Evolutionary conservation across 2,888 invertebrate genomes (phyloP).

Genomic region (Acrocyrtus sp.): DNA sequence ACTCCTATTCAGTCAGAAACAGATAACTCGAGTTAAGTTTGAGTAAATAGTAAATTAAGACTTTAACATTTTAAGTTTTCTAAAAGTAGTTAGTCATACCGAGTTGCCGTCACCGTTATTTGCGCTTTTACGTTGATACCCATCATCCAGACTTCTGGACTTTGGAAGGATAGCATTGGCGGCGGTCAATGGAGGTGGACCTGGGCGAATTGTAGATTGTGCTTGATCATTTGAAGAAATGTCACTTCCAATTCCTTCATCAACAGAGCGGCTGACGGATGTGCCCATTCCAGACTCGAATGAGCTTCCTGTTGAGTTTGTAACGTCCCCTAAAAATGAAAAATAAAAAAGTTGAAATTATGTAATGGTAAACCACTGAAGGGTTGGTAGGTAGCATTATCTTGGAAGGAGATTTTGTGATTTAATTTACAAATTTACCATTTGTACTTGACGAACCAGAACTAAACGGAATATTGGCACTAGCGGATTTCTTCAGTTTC

Average conservation of each 20-base stretch:
- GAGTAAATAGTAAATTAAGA: neutral
- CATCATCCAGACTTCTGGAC: conserved; percentile 62
- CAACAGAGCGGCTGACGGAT: conserved; percentile 62
- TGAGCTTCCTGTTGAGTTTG: conserved; percentile 53
- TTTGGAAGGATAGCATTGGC: conserved; percentile 56
- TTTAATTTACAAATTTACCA: conserved; percentile 41
- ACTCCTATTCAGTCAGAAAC: conserved; percentile 8
- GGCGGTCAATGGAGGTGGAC: conserved; percentile 59
- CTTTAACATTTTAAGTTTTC: neutral
- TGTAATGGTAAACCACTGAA: neutral
- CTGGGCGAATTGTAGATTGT: conserved; percentile 49
- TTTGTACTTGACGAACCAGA: conserved; percentile 61
- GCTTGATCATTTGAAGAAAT: conserved; percentile 48
- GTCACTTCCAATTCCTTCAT: conserved; percentile 57
- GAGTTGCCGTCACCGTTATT: conserved; percentile 39
- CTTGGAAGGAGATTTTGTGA: neutral
- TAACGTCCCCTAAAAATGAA: conserved; percentile 35
- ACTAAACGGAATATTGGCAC: conserved; percentile 56
- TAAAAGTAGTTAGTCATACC: conserved; percentile 24
- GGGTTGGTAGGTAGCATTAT: neutral
- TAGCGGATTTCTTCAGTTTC: conserved; percentile 62
- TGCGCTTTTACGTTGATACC: conserved; percentile 39
- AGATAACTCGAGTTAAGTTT: too few relatives aligned
- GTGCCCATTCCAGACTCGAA: conserved; percentile 63
- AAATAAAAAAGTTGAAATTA: conserved; percentile 1